phyloP scores from a whole-genome alignment of 2,797 vertebrate genomes.

The Lemur catta region DNA sequence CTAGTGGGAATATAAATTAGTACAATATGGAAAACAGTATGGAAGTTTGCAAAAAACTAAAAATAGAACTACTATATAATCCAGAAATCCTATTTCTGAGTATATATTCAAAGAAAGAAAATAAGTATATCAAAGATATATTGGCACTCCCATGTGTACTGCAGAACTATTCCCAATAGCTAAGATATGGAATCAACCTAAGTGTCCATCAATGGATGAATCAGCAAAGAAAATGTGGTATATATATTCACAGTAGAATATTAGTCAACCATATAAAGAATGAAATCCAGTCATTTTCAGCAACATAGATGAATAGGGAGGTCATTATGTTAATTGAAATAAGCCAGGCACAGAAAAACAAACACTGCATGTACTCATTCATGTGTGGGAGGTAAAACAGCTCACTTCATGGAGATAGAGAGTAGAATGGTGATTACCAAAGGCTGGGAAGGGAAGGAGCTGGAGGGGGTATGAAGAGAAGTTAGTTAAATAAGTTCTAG shows the following conservation, averaged over 20 bases:
- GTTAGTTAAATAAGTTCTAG: neutral
- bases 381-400: neutral
- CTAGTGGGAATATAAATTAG: neutral
- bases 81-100: neutral
- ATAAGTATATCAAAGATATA: neutral
- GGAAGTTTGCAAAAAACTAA: neutral
- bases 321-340: neutral
- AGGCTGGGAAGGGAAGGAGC: neutral
- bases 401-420: neutral
- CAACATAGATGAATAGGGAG: neutral
- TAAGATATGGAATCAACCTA: neutral
- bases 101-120: neutral
- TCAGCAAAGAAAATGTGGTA: neutral
- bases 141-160: neutral
- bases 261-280: neutral
- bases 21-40: neutral
- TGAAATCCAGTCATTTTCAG: neutral
- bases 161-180: neutral
- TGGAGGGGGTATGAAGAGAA: neutral
- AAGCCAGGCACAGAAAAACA: neutral
- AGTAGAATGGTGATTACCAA: neutral
- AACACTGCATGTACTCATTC: neutral
- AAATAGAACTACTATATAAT: neutral
- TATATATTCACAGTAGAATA: neutral
- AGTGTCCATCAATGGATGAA: neutral